Conservation (phyloP, 2,797 vertebrate genomes). For the Nyctibius grandis region DNA sequence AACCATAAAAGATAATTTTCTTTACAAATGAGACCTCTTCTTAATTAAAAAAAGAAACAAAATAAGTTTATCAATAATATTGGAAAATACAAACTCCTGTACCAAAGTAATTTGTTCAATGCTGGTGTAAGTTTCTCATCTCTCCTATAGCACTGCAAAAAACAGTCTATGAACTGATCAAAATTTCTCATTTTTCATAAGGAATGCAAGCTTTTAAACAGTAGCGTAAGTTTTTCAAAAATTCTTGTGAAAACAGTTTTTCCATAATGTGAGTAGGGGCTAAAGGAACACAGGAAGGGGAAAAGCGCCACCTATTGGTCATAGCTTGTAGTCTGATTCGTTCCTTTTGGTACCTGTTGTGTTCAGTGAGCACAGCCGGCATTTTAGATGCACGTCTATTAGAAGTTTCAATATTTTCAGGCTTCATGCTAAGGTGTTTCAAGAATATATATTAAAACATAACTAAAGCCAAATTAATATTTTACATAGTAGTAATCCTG, state of each 20-base stretch:
- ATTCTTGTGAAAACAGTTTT: background rate
- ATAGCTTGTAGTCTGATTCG: background rate
- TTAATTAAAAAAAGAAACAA: background rate
- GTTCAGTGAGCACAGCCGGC: background rate
- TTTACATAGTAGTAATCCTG: background rate
- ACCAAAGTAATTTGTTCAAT: background rate
- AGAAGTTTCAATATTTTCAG: background rate
- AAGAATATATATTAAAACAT: background rate
- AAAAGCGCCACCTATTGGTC: slow-evolving; percentile 76
- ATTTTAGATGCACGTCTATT: background rate
- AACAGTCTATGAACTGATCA: background rate
- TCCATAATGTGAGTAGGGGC: accelerated
- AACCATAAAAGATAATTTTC: background rate
- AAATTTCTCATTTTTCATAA: background rate
- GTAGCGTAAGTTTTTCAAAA: background rate
- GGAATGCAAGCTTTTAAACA: background rate
- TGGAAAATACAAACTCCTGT: background rate
- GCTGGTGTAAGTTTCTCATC: background rate
- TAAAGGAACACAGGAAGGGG: slow-evolving; percentile 44
- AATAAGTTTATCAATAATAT: no score
- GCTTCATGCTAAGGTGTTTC: background rate
- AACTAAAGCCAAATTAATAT: background rate
- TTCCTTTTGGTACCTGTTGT: background rate
- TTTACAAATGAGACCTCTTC: background rate
- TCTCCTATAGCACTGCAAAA: background rate